phyloP scores from a whole-genome alignment of 1,140 invertebrate species.

The Pachypeltis micranthus region DNA sequence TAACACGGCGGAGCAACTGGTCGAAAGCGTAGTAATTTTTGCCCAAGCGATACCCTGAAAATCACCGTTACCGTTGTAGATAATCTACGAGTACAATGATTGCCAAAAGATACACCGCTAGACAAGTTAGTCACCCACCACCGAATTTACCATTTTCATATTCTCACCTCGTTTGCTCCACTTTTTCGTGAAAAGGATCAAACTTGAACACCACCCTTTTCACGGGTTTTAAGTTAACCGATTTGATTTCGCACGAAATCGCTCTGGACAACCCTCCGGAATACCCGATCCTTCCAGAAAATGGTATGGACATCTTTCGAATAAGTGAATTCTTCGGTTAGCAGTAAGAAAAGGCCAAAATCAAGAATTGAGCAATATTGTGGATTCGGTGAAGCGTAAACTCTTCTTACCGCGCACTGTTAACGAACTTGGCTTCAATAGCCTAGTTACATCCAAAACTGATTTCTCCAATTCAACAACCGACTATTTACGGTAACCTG shows the following conservation, averaged over 20 bases:
- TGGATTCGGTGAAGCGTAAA: too few relatives aligned
- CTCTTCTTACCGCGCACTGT: too few relatives aligned
- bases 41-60: too few relatives aligned
- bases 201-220: conserved; percentile 64
- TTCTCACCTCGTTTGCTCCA: conserved; percentile 54
- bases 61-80: conserved; percentile 26
- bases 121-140: background rate
- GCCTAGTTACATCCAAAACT: too few relatives aligned
- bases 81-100: conserved; percentile 41
- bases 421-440: too few relatives aligned
- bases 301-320: conserved; percentile 28
- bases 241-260: conserved; percentile 25
- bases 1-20: too few relatives aligned
- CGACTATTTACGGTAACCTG: too few relatives aligned
- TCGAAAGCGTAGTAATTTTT: too few relatives aligned
- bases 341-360: too few relatives aligned
- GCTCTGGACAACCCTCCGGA: conserved; percentile 24
- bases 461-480: too few relatives aligned
- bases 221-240: conserved; percentile 63
- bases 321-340: too few relatives aligned
- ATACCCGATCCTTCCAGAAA: conserved; percentile 22
- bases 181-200: conserved; percentile 66
- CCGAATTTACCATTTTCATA: background rate
- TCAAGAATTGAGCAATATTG: too few relatives aligned
- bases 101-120: conserved; percentile 39